Conservation (phyloP, 2,888 invertebrate genomes). For the Drosophila austrosaltans region DNA sequence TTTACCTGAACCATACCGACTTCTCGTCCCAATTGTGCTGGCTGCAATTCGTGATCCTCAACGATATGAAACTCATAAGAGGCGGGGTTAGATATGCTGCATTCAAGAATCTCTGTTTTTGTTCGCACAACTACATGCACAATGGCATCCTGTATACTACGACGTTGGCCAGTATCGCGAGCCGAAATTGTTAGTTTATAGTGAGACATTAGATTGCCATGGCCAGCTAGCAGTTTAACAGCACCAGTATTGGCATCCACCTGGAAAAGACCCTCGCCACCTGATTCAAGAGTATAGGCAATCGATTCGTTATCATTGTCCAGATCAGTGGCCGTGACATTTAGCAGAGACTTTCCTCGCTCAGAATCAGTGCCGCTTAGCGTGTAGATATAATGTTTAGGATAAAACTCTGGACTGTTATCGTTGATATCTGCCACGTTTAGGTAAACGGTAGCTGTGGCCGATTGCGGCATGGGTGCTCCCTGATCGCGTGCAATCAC, state of each 20-base stretch:
- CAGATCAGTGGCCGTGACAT: constrained; percentile 92
- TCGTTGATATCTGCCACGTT: constrained; percentile 95
- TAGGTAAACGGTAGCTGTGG: constrained; percentile 93
- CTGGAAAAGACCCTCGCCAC: constrained; percentile 91
- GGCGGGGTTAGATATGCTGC: constrained; percentile 88
- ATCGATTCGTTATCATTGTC: constrained; percentile 94
- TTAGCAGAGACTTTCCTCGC: constrained; percentile 84
- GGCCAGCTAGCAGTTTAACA: constrained; percentile 85
- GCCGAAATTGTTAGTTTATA: constrained; percentile 91
- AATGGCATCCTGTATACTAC: constrained; percentile 89
- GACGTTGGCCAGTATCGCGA: constrained; percentile 91
- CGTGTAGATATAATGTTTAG: constrained; percentile 91
- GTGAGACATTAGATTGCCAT: constrained; percentile 85
- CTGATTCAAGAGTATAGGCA: constrained; percentile 90
- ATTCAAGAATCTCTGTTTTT: constrained; percentile 89
- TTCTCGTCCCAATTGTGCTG: constrained; percentile 87
- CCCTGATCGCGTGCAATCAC: constrained; percentile 97
- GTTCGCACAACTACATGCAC: constrained; percentile 91
- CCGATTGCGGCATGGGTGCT: constrained; percentile 91
- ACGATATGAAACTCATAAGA: constrained; percentile 90
- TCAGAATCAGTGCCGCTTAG: constrained; percentile 86
- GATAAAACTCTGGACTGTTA: constrained; percentile 96
- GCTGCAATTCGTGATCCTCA: constrained; percentile 89
- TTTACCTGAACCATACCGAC: constrained; percentile 90
- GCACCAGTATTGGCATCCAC: constrained; percentile 91